Base-by-base conservation (phyloP, 2,797 vertebrate genomes). In the Cyprinodon diabolis region DNA sequence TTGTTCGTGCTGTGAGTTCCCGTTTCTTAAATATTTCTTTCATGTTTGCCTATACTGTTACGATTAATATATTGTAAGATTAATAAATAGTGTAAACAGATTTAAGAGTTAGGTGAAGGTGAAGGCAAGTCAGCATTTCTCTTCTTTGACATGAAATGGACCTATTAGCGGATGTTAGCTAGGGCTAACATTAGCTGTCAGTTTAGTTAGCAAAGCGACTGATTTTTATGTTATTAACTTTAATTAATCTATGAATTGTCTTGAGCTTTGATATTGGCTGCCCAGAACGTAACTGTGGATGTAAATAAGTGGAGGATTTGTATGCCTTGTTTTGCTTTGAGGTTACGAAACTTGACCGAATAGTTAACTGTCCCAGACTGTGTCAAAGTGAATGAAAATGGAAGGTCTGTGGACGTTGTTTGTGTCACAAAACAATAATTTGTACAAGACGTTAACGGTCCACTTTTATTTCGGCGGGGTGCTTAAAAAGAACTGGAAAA, bases 1-100 rank as follows among this genome's bases (percentile, higher is more conserved):
- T 47, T 21, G 30, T 75, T 63, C 14, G 12, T 74, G 62, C 62
- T 65, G 90, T 93, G 84, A 92, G 91, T 89, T 0, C 25, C 8
- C 0, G 76, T 72, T 81, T 80, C 4, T 74, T 0, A 51, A 4
- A 47, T 66, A 30, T 74, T 71, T 55, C 48, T 9, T 49, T 4
- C 0, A 25, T 13, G 19, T 25, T 21, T 17, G 2, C 6, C 3
- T 0, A 1, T 25, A 58, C 2, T 43, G 1, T 13, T 6, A 1
- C 0, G 0, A 10, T 55, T 0, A 19, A 15, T 47, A 0, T 37
- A 0, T 1, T 6, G 6, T 0, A 0, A 48, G 9, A 17, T 0
- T 0, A 15, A 19, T 7, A 40, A 23, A 2, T 30, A 72, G 1
- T 11, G 6, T n/a, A 54, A 1, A 3, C 0, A 1, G 4, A 62